phyloP scores from a whole-genome alignment of 2,888 invertebrate species.

The Drosophila diplacantha region DNA sequence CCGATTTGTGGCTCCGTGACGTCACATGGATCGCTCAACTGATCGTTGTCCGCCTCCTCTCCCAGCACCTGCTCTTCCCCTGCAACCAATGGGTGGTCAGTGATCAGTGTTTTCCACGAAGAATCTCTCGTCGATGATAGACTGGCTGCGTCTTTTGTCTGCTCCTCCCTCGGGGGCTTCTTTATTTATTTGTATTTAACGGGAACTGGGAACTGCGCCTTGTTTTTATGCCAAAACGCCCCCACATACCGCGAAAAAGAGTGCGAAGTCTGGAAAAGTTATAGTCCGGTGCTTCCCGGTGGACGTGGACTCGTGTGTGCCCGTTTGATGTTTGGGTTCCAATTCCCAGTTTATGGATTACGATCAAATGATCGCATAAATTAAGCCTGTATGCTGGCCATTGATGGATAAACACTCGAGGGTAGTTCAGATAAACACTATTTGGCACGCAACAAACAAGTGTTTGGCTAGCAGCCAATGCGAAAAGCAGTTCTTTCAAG shows the following conservation, averaged over 20 bases:
- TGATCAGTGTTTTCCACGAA: constrained; percentile 21
- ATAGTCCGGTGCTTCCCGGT: constrained; percentile 35
- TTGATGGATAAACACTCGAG: constrained; percentile 16
- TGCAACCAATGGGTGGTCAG: constrained; percentile 48
- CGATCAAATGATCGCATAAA: constrained; percentile 6
- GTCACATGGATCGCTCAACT: constrained; percentile 32
- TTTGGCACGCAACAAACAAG: constrained; percentile 4
- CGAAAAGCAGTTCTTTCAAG: neutral
- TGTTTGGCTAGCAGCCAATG: neutral
- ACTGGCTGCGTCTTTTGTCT: constrained; percentile 25
- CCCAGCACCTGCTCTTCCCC: neutral
- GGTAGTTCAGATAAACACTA: neutral
- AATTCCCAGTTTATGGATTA: constrained; percentile 4
- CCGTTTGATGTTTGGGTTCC: constrained; percentile 34
- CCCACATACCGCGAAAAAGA: constrained; percentile 31
- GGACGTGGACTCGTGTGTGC: neutral
- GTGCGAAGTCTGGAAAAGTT: constrained; percentile 10
- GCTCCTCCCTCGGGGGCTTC: constrained; percentile 9
- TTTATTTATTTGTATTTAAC: constrained; percentile 50
- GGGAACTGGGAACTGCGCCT: constrained; percentile 57
- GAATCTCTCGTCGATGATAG: constrained; percentile 27
- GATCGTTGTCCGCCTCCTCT: constrained; percentile 9
- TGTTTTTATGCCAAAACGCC: constrained; percentile 43
- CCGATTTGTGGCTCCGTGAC: constrained; percentile 21
- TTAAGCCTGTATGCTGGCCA: neutral